These are phyloP conservation scores for Patella depressa DNA, from an alignment of 2,888 invertebrate genomes.

Conservation along the genomic window DNA sequence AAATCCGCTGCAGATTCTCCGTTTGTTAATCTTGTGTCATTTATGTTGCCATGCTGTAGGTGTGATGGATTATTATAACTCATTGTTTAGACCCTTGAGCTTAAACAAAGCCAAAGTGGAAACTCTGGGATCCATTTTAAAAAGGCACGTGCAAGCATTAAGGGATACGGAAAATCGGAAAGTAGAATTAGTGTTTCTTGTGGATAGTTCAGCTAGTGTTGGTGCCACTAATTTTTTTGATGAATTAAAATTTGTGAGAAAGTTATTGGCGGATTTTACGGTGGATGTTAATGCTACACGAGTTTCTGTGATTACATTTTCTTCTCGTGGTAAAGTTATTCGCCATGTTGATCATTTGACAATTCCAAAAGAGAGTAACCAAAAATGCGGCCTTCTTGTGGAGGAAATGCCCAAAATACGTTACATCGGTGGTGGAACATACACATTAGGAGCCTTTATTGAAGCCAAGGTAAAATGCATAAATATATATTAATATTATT, in stretches of 20 bases:
- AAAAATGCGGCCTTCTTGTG: constrained; percentile 79
- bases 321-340: constrained; percentile 75
- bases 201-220: constrained; percentile 80
- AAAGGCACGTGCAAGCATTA: constrained; percentile 75
- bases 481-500: not conserved
- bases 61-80: constrained; percentile 33
- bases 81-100: constrained; percentile 31
- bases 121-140: constrained; percentile 75
- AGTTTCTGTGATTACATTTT: constrained; percentile 79
- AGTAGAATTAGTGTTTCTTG: constrained; percentile 79
- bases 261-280: constrained; percentile 77
- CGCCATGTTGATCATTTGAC: constrained; percentile 78
- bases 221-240: constrained; percentile 78
- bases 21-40: not conserved
- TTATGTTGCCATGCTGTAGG: not conserved
- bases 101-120: constrained; percentile 73
- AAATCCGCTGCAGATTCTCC: too few relatives aligned
- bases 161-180: constrained; percentile 66
- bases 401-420: constrained; percentile 76
- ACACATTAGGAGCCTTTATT: constrained; percentile 79
- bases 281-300: constrained; percentile 78
- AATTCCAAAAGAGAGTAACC: constrained; percentile 73
- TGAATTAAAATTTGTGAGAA: constrained; percentile 80
- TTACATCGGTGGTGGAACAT: constrained; percentile 80
- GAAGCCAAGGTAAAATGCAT: constrained; percentile 75